phyloP scores from a whole-genome alignment of 2,888 invertebrate species.

The Coleophora deauratella region DNA sequence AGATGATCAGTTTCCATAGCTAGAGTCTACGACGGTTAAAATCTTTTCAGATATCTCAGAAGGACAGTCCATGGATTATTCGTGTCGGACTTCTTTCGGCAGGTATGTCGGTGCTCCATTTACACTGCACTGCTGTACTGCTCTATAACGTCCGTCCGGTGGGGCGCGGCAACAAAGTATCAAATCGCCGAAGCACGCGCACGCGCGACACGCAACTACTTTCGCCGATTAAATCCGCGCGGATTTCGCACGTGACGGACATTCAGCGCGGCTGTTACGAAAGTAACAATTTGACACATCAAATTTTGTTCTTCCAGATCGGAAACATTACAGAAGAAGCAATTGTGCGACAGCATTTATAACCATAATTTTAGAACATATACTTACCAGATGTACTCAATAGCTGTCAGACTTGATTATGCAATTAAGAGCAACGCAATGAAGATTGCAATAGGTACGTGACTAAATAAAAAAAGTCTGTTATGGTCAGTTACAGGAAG shows the following conservation, averaged over 20 bases:
- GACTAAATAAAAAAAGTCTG: no score
- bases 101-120: background rate
- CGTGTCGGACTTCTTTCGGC: background rate
- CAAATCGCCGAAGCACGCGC: conserved; percentile 33
- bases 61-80: no score
- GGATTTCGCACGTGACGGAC: conserved; percentile 43
- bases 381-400: no score
- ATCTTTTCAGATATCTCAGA: no score
- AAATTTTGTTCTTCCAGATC: no score
- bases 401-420: background rate
- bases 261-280: conserved; percentile 37
- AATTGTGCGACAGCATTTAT: no score
- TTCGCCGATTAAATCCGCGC: conserved; percentile 61
- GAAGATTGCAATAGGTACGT: no score
- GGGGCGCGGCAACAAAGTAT: conserved; percentile 24
- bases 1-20: no score
- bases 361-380: no score
- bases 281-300: conserved; percentile 22
- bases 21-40: no score
- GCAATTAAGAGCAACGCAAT: background rate
- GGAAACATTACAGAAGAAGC: no score
- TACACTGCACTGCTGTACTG: background rate
- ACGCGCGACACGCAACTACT: conserved; percentile 60
- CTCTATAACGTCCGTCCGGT: background rate
- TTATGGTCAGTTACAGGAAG: no score